These are phyloP conservation scores for Gymnothorax reevesii DNA, from an alignment of 2,797 vertebrate species.

Conservation along the genomic window DNA sequence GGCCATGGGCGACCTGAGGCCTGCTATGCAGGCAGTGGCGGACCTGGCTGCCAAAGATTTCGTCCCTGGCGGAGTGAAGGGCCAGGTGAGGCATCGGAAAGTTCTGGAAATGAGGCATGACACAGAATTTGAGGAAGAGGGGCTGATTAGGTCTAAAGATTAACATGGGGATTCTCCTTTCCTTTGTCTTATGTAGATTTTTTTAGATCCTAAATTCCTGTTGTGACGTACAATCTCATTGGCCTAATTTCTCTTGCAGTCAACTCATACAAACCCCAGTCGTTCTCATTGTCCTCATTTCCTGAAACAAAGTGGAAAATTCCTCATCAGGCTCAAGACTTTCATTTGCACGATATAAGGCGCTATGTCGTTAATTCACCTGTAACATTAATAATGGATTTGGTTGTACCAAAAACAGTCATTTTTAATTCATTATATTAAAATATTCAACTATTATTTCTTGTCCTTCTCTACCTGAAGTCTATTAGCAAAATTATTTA, in stretches of 20 bases:
- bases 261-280: background rate
- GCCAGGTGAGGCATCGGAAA: slow-evolving; percentile 68
- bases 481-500: background rate
- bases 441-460: background rate
- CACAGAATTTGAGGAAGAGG: background rate
- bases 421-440: background rate
- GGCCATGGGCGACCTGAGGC: slow-evolving; percentile 77
- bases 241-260: background rate
- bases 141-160: background rate
- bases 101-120: no score
- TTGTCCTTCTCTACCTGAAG: background rate
- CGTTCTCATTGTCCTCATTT: background rate
- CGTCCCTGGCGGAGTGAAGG: slow-evolving; percentile 77
- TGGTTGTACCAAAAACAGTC: background rate
- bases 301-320: background rate
- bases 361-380: no score
- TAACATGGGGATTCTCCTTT: background rate
- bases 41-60: slow-evolving; percentile 78
- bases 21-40: slow-evolving; percentile 85
- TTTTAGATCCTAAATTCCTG: background rate
- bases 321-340: background rate
- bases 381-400: no score
- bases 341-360: background rate
- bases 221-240: background rate
- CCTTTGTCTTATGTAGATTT: background rate